Evolutionary conservation across 2,113 vertebrate species (phyloP).

Genomic region (Lycocorax pyrrhopterus): DNA sequence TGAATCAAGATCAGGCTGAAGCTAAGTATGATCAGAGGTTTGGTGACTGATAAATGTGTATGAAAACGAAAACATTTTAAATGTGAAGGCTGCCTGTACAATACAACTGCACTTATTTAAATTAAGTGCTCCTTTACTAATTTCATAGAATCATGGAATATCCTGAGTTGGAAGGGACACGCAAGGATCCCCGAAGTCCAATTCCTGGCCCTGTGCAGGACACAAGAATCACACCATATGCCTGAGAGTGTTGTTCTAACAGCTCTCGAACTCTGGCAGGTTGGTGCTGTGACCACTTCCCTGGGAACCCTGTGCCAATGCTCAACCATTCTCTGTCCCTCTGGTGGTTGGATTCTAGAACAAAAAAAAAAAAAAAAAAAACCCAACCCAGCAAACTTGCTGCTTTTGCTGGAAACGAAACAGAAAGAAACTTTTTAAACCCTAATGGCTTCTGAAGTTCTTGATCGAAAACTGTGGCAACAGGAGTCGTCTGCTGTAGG

Average conservation of each 20-base stretch:
- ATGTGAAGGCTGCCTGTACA: background rate
- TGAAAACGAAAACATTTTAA: background rate
- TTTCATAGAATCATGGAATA: background rate
- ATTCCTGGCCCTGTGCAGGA: background rate
- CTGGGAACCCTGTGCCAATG: background rate
- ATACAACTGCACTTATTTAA: background rate
- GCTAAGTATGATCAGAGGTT: background rate
- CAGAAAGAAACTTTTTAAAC: background rate
- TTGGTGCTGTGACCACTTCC: background rate
- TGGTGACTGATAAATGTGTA: fast-evolving
- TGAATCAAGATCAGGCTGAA: background rate
- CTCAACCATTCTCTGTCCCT: background rate
- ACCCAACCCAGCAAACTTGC: background rate
- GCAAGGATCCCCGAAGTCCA: background rate
- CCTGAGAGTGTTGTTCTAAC: background rate
- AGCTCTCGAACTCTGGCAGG: background rate
- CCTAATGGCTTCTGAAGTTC: fast-evolving
- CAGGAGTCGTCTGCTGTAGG: fast-evolving
- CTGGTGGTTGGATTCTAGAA: background rate
- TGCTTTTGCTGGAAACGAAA: background rate
- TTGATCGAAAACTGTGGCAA: fast-evolving
- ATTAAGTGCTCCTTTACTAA: background rate
- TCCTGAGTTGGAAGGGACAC: background rate
- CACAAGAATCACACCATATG: background rate
- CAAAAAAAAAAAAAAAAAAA: background rate